Base-by-base conservation (phyloP, 2,113 vertebrate genomes). In the Oreotrochilus melanogaster region DNA sequence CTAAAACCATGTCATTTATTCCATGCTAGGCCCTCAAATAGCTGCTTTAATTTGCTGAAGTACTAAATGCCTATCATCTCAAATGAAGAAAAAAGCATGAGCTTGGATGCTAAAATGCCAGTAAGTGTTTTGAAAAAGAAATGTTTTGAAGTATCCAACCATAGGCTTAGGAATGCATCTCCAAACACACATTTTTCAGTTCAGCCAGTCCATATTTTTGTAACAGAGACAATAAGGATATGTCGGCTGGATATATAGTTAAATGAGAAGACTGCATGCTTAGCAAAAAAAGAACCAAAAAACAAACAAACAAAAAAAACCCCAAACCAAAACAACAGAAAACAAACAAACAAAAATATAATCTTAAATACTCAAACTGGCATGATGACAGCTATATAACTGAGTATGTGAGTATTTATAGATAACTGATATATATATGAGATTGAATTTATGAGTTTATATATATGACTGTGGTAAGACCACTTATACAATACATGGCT, bases 11-110 rank as follows among this genome's bases (percentile, higher is more conserved):
- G 28, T 64, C 21, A 48, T 85, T 78, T 92, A 60, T 72, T 81
- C 64, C 70, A 65, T 90, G 45, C 28, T 64, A 85, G 60, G 45
- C 21, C 78, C 60, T 87, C 16, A 2, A 90, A 90, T 88, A 90
- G 67, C 50, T 80, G 43, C 16, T 83, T 82, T 87, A 58, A 90
- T 92, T 92, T 95, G 53, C 86, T 84, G 58, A 69, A 90, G 21
- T 16, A 67, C 69, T 76, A 72, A 92, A 58, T 66, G 88, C 73
- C 54, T 85, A 84, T 39, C 86, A 84, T 27, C 73, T 76, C 33
- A 85, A 90, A 88, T 78, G 60, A 87, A 81, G 58, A 21, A 76
- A 87, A 76, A 17, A 80, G 10, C 43, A 81, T 31, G 64, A 76
- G 43, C 48, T 73, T 58, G 14, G 54, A 64, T 76, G 24, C 70